Evolutionary conservation across 2,113 vertebrate species (phyloP).

Genomic region (Sapajus apella): DNA sequence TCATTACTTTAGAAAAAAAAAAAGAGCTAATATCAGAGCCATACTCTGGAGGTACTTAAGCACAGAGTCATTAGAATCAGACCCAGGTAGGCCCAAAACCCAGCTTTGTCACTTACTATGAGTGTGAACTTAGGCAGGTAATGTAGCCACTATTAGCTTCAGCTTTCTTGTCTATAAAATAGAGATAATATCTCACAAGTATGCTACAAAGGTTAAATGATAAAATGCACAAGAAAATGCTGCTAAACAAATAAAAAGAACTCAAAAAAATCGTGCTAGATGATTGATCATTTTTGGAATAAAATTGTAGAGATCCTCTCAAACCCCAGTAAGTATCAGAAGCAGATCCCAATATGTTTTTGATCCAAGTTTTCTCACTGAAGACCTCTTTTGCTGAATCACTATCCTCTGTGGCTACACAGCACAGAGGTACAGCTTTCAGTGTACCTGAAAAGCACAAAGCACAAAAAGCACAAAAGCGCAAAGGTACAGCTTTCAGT

Average conservation of each 20-base stretch:
- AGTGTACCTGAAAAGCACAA: background rate
- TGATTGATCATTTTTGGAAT: background rate
- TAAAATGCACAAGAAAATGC: background rate
- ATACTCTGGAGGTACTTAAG: background rate
- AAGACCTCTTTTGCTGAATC: background rate
- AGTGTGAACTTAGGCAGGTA: background rate
- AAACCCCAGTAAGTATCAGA: background rate
- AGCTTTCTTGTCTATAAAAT: slow-evolving; percentile 38
- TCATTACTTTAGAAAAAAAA: background rate
- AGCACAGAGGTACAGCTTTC: background rate
- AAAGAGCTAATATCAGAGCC: background rate
- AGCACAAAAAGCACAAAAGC: background rate
- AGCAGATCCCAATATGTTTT: background rate
- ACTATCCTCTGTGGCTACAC: background rate
- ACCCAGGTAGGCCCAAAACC: background rate
- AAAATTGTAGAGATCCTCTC: background rate
- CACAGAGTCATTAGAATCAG: background rate
- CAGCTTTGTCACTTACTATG: background rate
- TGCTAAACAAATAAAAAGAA: slow-evolving; percentile 23
- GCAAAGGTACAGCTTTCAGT: background rate
- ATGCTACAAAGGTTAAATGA: background rate
- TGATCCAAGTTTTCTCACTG: background rate
- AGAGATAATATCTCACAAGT: background rate
- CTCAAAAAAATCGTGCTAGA: background rate
- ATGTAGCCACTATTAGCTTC: background rate